Conservation (phyloP, 2,888 invertebrate species). For the Aromia moschata region DNA sequence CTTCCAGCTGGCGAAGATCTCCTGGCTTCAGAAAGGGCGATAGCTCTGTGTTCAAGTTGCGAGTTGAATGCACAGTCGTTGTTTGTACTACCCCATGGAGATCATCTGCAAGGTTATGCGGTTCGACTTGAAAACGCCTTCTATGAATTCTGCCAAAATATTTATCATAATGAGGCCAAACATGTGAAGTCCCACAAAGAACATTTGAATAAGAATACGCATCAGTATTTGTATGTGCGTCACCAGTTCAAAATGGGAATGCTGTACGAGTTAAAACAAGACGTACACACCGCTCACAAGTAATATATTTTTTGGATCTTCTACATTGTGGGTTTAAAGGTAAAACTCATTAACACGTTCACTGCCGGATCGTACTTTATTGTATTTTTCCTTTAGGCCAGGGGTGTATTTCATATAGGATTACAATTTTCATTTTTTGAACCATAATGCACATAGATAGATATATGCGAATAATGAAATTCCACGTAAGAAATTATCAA, state of each 20-base stretch:
- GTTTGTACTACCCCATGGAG: conserved; percentile 87
- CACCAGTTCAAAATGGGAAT: conserved; percentile 98
- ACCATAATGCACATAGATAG: too few species aligned
- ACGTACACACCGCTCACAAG: conserved; percentile 85
- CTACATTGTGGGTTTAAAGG: too few species aligned
- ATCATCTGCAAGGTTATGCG: conserved; percentile 81
- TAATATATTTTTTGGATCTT: too few species aligned
- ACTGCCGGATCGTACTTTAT: too few species aligned
- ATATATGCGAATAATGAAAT: too few species aligned
- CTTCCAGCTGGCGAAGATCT: conserved; percentile 83
- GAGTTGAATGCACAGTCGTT: conserved; percentile 91
- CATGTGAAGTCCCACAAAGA: conserved; percentile 89
- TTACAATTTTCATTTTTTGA: too few species aligned
- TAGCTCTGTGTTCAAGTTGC: conserved; percentile 89
- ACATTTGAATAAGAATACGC: conserved; percentile 88
- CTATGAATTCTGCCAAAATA: conserved; percentile 90
- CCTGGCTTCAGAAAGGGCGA: conserved; percentile 88
- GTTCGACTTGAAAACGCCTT: conserved; percentile 91
- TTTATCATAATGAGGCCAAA: conserved; percentile 90
- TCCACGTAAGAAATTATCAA: too few species aligned
- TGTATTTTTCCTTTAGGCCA: too few species aligned
- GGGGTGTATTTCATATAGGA: too few species aligned
- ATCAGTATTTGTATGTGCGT: conserved; percentile 91
- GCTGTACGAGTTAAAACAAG: conserved; percentile 92
- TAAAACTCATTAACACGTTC: too few species aligned